Base-by-base conservation (phyloP, 2,888 invertebrate species). In the Metopia argyrocephala region DNA sequence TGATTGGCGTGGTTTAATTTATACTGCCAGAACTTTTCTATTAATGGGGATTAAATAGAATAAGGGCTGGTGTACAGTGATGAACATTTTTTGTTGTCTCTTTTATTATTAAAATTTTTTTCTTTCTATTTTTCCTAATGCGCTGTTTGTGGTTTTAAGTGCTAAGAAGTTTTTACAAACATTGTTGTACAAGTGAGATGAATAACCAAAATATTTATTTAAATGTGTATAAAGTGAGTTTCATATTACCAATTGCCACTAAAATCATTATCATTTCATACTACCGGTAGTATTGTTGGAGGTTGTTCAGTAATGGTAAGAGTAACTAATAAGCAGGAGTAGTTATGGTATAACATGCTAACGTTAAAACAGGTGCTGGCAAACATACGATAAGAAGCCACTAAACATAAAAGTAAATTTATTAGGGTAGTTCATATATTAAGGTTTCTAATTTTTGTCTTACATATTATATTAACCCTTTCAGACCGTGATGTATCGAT, bases 101-200 rank as follows among this genome's bases (percentile, higher is more conserved):
- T 56, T 3, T 46, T 46, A 5, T 48, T 18, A 2, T 48, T 48
- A 2, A 23, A 25, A 2, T 27, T 48, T 9, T 56, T 54, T 23
- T 62, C 6, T 50, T 28, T 52, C 28, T 38, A 12, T 64, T n/a
- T n/a, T n/a, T n/a, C n/a, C n/a, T 18, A 18, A n/a, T 56, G 27
- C n/a, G 15, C 27, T 71, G 59, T 71, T 73, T 78, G 78, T 73
- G 71, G 71, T 78, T 73, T 73, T 38, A 78, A 78, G 71, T 78
- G 78, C 71, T 73, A 61, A 68, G 59, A 78, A 73, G 78, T 78
- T 73, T 78, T 73, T 73, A 66, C 73, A 78, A 73, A 78, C 78
- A 73, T 62, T 73, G 54, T 73, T 66, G n/a, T n/a, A 56, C 61
- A 70, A 73, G 71, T 62, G 52, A 48, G 78, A 71, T 61, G 48